Base-by-base conservation (phyloP, 2,113 vertebrate genomes). In the Furnarius figulus region DNA sequence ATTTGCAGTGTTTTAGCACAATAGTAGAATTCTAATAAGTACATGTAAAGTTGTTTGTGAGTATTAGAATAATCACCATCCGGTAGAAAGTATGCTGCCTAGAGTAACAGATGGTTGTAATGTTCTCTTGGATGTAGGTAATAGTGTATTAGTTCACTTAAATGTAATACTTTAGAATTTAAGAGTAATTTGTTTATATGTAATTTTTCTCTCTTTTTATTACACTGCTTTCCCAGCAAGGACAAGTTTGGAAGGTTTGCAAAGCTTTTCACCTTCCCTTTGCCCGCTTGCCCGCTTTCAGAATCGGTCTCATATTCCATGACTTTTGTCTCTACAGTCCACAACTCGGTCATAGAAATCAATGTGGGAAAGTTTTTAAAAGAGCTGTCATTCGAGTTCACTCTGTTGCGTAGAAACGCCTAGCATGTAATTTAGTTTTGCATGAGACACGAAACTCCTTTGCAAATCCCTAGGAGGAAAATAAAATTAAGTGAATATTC, bases 161-260 rank as follows among this genome's bases (percentile, higher is more conserved):
- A 98, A 97, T 97, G 89, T 98, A 89, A 97, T 97, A 94, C 97
- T 97, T 98, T 95, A 97, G 98, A 97, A 96, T 95, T 98, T 96
- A 97, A 98, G 98, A 98, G 94, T 97, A 86, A 98, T 50, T 97
- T 99, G 98, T 99, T 99, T 98, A 98, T 98, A 97, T 99, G 98
- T 99, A 98, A 99, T 99, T 99, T 98, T 99, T 99, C 98, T 99
- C 98, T 99, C 98, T 99, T 99, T 99, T 98, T 96, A 98, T 99
- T 99, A 98, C 99, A 99, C 99, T 99, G 99, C 99, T 99, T 99
- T 98, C 99, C 98, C 99, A 99, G 99, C 99, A 99, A 99, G 99
- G 99, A 99, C 99, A 99, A 99, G 99, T 99, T 99, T 99, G 99
- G 99, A 99, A 99, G 99, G 99, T 99, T 99, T 99, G 99, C 99